Conservation (phyloP, 2,797 vertebrate species). For the Tragopan temminckii region DNA sequence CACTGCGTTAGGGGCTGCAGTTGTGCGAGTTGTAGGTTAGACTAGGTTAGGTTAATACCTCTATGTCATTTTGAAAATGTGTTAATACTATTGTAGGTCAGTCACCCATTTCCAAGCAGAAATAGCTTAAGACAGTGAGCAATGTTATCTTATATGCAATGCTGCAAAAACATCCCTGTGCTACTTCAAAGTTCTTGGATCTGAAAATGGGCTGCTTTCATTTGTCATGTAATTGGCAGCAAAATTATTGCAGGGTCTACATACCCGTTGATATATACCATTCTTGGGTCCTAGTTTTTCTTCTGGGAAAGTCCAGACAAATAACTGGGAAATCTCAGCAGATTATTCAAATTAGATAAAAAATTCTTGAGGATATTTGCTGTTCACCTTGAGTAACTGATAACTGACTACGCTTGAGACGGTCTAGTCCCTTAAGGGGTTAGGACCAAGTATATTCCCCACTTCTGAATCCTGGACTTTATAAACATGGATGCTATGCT, state of each 20-base stretch:
- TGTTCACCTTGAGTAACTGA: background rate
- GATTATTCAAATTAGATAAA: background rate
- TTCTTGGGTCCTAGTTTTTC: fast-evolving
- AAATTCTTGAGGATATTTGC: background rate
- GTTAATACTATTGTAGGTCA: background rate
- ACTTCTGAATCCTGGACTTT: background rate
- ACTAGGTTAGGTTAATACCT: background rate
- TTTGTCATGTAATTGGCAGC: background rate
- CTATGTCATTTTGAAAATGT: background rate
- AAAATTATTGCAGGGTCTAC: background rate
- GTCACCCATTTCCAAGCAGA: background rate
- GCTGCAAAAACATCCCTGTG: background rate
- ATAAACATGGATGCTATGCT: background rate
- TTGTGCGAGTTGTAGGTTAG: background rate
- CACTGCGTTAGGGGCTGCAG: background rate
- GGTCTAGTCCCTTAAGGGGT: background rate
- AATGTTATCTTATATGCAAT: background rate
- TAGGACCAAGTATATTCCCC: background rate
- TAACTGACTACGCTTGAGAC: background rate
- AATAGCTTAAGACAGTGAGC: background rate
- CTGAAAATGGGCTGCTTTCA: background rate
- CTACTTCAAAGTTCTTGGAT: background rate
- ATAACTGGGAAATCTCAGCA: background rate
- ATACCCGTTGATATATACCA: too few relatives aligned
- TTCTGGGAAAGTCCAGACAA: background rate